phyloP scores from a whole-genome alignment of 2,113 vertebrate species.

The Mus pahari region DNA sequence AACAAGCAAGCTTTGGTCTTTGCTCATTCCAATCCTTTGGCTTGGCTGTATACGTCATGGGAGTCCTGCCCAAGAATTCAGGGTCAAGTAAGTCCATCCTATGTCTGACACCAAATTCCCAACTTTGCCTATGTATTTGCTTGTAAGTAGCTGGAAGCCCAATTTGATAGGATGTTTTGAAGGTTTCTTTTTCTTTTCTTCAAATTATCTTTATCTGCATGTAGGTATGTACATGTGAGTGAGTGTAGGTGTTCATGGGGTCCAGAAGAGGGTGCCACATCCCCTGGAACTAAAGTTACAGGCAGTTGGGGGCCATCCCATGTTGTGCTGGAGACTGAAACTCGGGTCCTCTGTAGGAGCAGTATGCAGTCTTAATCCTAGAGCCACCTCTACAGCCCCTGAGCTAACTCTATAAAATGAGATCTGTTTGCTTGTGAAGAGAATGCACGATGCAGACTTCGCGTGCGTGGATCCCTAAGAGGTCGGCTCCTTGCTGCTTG shows the following conservation, averaged over 20 bases:
- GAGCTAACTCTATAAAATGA: neutral
- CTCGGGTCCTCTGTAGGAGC: neutral
- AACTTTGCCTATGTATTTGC: neutral
- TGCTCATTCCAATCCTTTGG: neutral
- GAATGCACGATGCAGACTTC: neutral
- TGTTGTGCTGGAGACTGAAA: neutral
- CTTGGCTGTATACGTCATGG: too few species aligned
- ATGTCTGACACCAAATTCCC: constrained; percentile 4
- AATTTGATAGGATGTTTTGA: constrained; percentile 28
- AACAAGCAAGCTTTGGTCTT: neutral
- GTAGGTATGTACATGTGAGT: neutral
- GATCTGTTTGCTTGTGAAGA: neutral
- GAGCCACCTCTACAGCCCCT: neutral
- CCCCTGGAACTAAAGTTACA: neutral
- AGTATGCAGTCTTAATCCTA: neutral
- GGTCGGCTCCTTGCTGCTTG: neutral
- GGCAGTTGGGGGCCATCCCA: neutral
- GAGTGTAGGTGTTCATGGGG: too few species aligned
- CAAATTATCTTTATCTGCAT: neutral
- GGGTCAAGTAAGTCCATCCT: neutral
- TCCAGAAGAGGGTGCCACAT: neutral
- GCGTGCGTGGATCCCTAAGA: neutral
- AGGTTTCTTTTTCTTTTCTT: neutral
- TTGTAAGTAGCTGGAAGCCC: neutral
- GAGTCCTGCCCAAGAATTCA: neutral